Evolutionary conservation across 2,797 vertebrate genomes (phyloP).

Genomic region (Pogoniulus pusillus): DNA sequence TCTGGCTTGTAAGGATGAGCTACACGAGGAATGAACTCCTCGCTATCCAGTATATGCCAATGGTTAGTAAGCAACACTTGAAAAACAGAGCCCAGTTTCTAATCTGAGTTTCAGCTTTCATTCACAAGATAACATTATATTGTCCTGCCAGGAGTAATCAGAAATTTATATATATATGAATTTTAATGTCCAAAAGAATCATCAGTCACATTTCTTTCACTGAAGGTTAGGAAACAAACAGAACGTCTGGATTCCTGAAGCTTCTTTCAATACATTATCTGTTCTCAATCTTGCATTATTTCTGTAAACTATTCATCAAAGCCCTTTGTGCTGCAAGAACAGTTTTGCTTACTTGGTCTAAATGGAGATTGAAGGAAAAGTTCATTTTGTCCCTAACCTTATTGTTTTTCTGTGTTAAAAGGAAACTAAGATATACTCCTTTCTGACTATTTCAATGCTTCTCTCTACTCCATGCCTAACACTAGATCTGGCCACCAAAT

Average conservation of each 20-base stretch:
- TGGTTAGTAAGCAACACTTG: not conserved
- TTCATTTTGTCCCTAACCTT: not conserved
- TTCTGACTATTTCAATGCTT: not conserved
- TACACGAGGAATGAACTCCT: not conserved
- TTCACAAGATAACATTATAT: not conserved
- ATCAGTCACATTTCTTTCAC: not conserved
- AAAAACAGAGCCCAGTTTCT: not conserved
- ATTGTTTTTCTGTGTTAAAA: not conserved
- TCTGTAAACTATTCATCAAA: not conserved
- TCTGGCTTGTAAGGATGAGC: not conserved
- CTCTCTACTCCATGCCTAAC: not conserved
- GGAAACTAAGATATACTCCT: not conserved
- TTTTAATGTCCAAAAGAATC: no score
- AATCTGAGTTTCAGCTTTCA: no score
- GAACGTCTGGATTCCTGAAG: not conserved
- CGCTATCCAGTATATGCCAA: not conserved
- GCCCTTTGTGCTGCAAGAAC: not conserved
- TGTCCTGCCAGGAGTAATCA: not conserved
- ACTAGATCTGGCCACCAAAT: not conserved
- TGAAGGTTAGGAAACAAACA: not conserved
- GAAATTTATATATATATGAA: no score
- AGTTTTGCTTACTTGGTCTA: not conserved
- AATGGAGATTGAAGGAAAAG: not conserved
- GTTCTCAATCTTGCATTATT: not conserved
- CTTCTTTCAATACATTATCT: not conserved